A percentile compares a stretch with the other conserved stretches of the same genome.
Conservation (phyloP, 2,888 invertebrate genomes). For the Agrotis exclamationis region DNA sequence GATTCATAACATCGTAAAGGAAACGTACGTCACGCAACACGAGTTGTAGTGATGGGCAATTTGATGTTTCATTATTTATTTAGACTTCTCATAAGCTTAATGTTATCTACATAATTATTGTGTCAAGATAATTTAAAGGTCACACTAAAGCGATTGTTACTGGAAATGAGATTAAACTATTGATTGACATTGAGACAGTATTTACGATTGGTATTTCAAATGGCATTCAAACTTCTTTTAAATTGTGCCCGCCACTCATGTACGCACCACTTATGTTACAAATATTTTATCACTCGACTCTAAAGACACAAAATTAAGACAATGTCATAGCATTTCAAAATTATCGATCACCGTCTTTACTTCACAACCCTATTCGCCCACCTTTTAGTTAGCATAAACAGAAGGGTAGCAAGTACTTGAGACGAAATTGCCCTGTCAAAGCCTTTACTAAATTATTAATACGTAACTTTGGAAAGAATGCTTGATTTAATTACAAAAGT, state of each 20-base stretch:
- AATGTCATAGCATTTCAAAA: conserved; percentile 5
- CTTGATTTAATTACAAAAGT: conserved; percentile 85
- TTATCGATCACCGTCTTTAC: conserved; percentile 22
- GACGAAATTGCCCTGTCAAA: conserved; percentile 81
- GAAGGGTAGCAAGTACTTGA: conserved; percentile 74
- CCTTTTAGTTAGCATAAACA: conserved; percentile 76
- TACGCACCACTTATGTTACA: too few species aligned
- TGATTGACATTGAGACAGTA: neutral
- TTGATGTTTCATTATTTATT: conserved; percentile 37
- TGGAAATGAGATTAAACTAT: neutral
- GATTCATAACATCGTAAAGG: conserved; percentile 78
- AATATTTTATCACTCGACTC: too few species aligned
- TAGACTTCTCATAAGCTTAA: neutral
- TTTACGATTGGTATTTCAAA: neutral
- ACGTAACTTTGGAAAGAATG: conserved; percentile 80
- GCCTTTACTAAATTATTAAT: conserved; percentile 81
- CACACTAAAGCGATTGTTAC: too few species aligned
- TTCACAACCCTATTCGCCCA: conserved; percentile 57
- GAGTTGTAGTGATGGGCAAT: conserved; percentile 71
- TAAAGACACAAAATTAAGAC: neutral
- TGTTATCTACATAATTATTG: conserved; percentile 1
- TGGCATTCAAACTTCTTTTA: neutral
- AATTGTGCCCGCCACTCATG: too few species aligned
- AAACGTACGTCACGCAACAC: conserved; percentile 80
- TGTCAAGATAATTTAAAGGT: neutral